These are phyloP conservation scores for Phallusia fumigata DNA, from an alignment of 23 tunicate genomes.

Conservation along the genomic window DNA sequence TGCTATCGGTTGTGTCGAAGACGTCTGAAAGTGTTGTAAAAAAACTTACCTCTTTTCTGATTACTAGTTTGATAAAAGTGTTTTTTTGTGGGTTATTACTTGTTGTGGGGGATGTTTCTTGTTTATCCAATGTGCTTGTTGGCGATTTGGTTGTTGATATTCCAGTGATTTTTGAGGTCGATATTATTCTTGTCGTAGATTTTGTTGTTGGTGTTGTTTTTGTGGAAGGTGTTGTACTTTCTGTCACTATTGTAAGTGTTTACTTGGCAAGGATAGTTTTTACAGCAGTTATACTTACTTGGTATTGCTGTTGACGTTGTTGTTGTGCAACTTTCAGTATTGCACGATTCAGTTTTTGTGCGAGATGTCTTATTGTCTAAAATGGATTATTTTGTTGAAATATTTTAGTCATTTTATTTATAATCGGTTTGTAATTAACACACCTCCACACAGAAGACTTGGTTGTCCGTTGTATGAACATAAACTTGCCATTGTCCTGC, in stretches of 20 bases:
- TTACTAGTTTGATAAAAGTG: no score
- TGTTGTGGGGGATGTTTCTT: background rate
- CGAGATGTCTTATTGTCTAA: background rate
- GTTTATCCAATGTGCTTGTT: background rate
- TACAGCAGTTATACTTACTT: background rate
- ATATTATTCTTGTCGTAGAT: background rate
- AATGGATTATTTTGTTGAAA: background rate
- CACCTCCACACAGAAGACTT: conserved; percentile 19
- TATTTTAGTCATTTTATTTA: background rate
- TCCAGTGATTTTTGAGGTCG: background rate
- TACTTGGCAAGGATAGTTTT: background rate
- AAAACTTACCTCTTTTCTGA: no score
- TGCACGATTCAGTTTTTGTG: background rate
- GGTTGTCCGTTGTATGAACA: background rate
- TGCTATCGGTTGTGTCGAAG: no score
- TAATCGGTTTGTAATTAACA: no score
- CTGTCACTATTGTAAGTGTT: background rate
- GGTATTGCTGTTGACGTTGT: conserved; percentile 3
- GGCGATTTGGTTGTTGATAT: background rate
- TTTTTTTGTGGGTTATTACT: background rate
- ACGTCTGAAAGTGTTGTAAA: background rate
- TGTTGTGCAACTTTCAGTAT: background rate
- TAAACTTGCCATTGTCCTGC: background rate
- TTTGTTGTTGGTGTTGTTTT: conserved; percentile 17
- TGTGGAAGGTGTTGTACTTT: background rate